These are phyloP conservation scores for Microctonus hyperodae DNA, from an alignment of 2,888 invertebrate species.

Conservation along the genomic window DNA sequence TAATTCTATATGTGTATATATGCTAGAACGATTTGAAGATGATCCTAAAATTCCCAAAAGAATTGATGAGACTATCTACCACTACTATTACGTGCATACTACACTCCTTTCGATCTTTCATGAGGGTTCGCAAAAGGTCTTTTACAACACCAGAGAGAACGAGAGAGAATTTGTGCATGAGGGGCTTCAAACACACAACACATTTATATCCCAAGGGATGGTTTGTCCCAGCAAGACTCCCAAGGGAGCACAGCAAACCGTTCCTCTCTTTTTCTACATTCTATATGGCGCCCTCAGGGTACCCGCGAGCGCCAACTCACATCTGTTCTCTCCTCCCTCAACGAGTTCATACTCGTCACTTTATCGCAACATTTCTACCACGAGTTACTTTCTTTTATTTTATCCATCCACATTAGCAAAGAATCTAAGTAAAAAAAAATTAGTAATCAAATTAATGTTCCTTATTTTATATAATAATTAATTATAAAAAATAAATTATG, in stretches of 20 bases:
- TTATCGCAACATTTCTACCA: conserved; percentile 8
- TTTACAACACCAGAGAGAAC: background rate
- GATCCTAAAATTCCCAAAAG: conserved; percentile 18
- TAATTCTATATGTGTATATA: no score
- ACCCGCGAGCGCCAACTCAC: conserved; percentile 45
- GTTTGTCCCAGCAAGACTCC: conserved; percentile 58
- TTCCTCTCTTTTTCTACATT: background rate
- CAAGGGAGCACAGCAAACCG: conserved; percentile 45
- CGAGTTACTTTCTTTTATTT: background rate
- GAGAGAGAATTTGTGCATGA: conserved; percentile 4
- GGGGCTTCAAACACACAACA: conserved; percentile 22
- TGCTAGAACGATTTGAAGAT: no score
- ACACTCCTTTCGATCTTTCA: conserved; percentile 4
- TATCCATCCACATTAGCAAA: no score
- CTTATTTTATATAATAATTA: no score
- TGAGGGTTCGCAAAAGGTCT: conserved; percentile 16
- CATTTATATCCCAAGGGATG: conserved; percentile 49
- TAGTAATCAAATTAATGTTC: no score
- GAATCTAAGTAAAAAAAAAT: no score
- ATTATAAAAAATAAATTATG: no score
- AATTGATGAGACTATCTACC: no score
- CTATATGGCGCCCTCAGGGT: conserved; percentile 40
- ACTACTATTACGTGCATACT: no score
- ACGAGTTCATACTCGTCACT: conserved; percentile 7
- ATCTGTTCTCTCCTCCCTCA: conserved; percentile 32